Base-by-base conservation (phyloP, 2,888 invertebrate species). In the Harpalus rubripes region DNA sequence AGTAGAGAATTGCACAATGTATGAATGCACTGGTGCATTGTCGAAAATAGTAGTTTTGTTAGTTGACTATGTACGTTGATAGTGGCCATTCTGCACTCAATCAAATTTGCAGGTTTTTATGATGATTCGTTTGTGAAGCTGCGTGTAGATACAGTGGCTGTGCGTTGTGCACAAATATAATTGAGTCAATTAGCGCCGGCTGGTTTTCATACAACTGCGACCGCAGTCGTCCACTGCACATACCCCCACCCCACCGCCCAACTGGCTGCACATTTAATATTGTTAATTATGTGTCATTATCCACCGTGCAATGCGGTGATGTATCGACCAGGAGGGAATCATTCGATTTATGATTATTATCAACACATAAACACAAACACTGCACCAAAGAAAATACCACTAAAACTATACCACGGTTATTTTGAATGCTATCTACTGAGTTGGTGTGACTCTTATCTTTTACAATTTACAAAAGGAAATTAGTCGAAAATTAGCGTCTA, bases 101-200 rank as follows among this genome's bases (percentile, higher is more conserved):
- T 52, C 44, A 52, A 52, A 52, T 52, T 52, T 52, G 44, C 44
- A 52, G 44, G 7, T 52, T 52, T 59, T 59, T 59, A 59, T 59
- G 18, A 59, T 59, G 16, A 18, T 59, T 59, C 59, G 15, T 59
- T 59, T 59, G 18, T 59, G 32, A 32, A 15, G 59, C 63, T 15
- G 68, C 39, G 15, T 68, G 32, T 39, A 68, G n/a, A 16, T 32
- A 32, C 63, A 63, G 18, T 63, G 63, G 63, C 63, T 5, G 12
- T 7, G 26, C 68, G 68, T 32, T 68, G 41, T 74, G 72, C 72
- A 44, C 83, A 83, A 74, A 59, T 83, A 83, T 83, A 83, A 83
- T 83, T 83, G 76, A 83, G 59, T 83, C 83, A 83, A 83, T 83
- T 83, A 83, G 76, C 83, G 39, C 61, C 41, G 72, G 72, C 83